These are phyloP conservation scores for Meganola albula DNA, from an alignment of 2,888 invertebrate genomes.

Conservation along the genomic window DNA sequence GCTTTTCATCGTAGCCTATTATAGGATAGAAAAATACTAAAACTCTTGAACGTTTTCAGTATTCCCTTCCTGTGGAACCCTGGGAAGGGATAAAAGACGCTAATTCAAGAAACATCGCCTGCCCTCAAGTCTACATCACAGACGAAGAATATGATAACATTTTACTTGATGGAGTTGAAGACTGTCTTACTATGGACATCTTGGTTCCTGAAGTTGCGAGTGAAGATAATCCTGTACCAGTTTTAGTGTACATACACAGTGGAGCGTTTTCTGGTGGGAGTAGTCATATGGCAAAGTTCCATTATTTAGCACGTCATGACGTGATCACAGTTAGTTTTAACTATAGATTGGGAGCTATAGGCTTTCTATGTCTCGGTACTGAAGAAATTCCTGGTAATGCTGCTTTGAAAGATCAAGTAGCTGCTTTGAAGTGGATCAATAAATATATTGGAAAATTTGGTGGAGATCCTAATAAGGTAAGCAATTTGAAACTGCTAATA, in stretches of 20 bases:
- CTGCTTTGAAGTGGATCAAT: slow-evolving; percentile 86
- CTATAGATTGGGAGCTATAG: slow-evolving; percentile 84
- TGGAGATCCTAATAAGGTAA: slow-evolving; percentile 82
- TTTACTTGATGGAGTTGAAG: slow-evolving; percentile 48
- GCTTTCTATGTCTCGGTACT: slow-evolving; percentile 80
- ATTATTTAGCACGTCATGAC: slow-evolving; percentile 82
- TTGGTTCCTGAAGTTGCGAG: slow-evolving; percentile 50
- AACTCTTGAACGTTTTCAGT: no score
- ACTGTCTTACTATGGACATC: slow-evolving; percentile 54
- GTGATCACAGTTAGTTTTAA: slow-evolving; percentile 82
- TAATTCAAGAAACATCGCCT: slow-evolving; percentile 34
- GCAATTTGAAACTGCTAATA: no score
- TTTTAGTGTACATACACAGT: slow-evolving; percentile 62
- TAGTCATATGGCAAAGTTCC: slow-evolving; percentile 60
- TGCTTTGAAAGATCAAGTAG: slow-evolving; percentile 89
- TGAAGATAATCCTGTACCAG: slow-evolving; percentile 51
- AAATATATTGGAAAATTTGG: slow-evolving; percentile 87
- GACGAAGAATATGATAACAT: slow-evolving; percentile 40
- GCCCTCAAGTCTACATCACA: slow-evolving; percentile 53
- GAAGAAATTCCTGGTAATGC: slow-evolving; percentile 87
- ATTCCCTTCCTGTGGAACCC: slow-evolving; percentile 51
- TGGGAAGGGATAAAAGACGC: slow-evolving; percentile 47
- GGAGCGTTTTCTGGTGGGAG: slow-evolving; percentile 62
- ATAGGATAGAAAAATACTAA: no score
- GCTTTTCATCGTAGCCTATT: no score